Evolutionary conservation across 2,888 invertebrate genomes (phyloP), one percentile per base, ranked within the genome.

Genomic region (Hecatera dysodea): DNA sequence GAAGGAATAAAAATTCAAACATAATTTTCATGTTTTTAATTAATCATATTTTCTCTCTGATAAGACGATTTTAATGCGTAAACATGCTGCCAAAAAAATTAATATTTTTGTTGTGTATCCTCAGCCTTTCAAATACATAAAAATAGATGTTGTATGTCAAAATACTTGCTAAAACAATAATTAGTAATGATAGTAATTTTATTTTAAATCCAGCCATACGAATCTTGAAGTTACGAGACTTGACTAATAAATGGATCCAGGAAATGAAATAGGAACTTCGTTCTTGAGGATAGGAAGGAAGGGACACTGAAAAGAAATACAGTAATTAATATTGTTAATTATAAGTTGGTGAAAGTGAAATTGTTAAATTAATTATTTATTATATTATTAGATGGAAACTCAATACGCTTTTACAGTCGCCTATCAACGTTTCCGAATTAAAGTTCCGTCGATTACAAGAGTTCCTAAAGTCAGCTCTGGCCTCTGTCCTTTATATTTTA

Each of bases 81-180:
- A 91, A 91, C 65, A 91, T 86, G 80, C 84, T 90, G 24, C 91
- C 90, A 22, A 93, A 76, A 63, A 90, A 65, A 56, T 85, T 85
- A 42, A 88, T 84, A 4, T 88, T 88, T 73, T 88, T 90, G 39
- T 81, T 86, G 24, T 82, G 86, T 42, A 85, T 82, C 8, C 81
- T 83, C 27, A 87, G 82, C n/a, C 81, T 85, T 67, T 91, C 85
- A 67, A 92, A 91, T 0, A 91, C 88, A 64, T 91, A 89, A 0
- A 90, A 68, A 80, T 93, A 93, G 88, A 91, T 89, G 65, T 86
- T 90, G 75, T 91, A 93, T 0, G 84, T 89, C 11, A 91, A 44
- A 7, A 93, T 1, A 64, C 89, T 89, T 7, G 90, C 87, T 0
- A 86, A 39, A 1, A 89, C 48, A 44, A 91, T 83, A 24, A 79